phyloP scores from a whole-genome alignment of 2,888 invertebrate genomes.

The Rhaphigaster nebulosa region DNA sequence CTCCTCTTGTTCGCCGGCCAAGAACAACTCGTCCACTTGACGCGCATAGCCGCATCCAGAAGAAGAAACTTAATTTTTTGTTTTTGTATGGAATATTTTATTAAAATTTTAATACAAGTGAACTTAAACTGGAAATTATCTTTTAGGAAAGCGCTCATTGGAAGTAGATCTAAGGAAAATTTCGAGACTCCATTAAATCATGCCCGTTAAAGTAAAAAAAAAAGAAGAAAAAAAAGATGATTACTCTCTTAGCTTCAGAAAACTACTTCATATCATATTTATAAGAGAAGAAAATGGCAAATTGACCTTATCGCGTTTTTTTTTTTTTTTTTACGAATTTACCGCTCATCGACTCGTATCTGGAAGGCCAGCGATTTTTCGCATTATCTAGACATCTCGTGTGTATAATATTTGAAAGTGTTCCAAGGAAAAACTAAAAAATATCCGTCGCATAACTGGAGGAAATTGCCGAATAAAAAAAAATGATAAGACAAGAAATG shows the following conservation, averaged over 20 bases:
- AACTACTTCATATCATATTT: neutral
- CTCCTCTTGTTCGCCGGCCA: neutral
- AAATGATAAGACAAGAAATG: constrained; percentile 28
- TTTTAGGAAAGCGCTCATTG: neutral
- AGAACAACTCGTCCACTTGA: neutral
- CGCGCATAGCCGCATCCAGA: neutral
- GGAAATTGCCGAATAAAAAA: constrained; percentile 30
- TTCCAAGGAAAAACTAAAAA: neutral
- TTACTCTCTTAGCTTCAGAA: constrained; percentile 10
- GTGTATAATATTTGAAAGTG: constrained; percentile 36
- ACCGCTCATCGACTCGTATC: neutral
- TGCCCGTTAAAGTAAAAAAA: neutral
- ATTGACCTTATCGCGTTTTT: constrained; percentile 1
- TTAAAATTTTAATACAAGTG: neutral
- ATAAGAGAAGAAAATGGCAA: constrained; percentile 26
- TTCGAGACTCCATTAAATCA: neutral
- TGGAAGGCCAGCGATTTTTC: constrained; percentile 12
- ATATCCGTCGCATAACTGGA: neutral
- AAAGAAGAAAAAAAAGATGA: neutral
- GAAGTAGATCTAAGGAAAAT: too few relatives aligned
- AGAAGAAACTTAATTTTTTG: neutral
- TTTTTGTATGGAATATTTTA: neutral
- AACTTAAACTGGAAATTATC: neutral
- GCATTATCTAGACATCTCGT: neutral
- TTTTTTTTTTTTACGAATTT: neutral